A percentile compares a stretch with the other conserved stretches of the same genome.
Conservation (phyloP, 2,888 invertebrate genomes). For the Tiliacea citrago region DNA sequence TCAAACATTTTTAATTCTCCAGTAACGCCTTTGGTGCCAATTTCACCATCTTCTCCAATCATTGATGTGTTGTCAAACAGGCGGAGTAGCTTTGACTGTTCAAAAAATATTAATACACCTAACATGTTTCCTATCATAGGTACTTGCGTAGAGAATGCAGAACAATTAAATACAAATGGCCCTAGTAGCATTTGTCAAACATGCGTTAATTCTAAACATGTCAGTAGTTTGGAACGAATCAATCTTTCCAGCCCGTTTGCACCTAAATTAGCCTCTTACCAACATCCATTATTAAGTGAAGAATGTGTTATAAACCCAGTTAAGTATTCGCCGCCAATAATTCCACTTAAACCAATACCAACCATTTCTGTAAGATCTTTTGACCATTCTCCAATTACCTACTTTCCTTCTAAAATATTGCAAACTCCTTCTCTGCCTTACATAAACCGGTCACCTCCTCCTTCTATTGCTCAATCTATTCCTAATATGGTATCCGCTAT, state of each 20-base stretch:
- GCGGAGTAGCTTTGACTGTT: background rate
- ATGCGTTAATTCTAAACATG: background rate
- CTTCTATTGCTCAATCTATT: slow-evolving; percentile 14
- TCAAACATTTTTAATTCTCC: background rate
- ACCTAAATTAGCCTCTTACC: slow-evolving; percentile 2
- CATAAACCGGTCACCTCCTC: slow-evolving; percentile 15
- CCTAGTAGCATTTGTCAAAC: background rate
- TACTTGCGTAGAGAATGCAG: background rate
- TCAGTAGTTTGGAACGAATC: background rate
- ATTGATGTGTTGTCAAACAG: background rate
- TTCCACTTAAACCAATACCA: slow-evolving; percentile 22
- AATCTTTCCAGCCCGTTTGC: background rate
- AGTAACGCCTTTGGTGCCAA: background rate
- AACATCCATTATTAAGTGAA: background rate
- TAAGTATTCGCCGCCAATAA: background rate
- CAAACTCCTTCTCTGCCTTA: slow-evolving; percentile 7
- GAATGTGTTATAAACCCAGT: background rate
- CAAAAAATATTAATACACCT: background rate
- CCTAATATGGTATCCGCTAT: slow-evolving; percentile 39
- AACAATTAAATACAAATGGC: background rate
- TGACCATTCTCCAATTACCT: background rate
- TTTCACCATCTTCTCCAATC: background rate
- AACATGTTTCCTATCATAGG: background rate
- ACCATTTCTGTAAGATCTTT: background rate
- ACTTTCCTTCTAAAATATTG: background rate